phyloP scores from a whole-genome alignment of 2,888 invertebrate species.

The Ophion costatus region DNA sequence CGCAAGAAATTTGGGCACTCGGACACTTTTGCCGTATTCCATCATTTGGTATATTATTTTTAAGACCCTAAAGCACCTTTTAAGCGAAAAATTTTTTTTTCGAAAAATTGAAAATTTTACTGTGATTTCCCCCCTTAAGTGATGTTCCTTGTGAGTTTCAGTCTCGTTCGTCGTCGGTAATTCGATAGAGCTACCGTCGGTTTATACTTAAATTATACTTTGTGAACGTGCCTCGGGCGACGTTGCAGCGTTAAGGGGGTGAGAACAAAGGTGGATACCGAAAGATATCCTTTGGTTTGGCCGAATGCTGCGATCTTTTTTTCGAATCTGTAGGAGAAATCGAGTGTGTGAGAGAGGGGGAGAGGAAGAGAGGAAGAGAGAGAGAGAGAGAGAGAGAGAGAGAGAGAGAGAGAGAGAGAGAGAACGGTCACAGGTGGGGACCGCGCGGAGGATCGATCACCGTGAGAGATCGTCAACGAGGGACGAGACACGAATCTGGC shows the following conservation, averaged over 20 bases:
- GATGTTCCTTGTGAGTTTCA: too few species aligned
- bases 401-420: slow-evolving; percentile 10
- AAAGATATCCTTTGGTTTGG: slow-evolving; percentile 6
- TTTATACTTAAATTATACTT: not conserved
- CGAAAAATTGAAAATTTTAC: too few species aligned
- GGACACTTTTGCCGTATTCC: too few species aligned
- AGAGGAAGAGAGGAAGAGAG: not conserved
- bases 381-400: not conserved
- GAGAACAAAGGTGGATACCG: not conserved
- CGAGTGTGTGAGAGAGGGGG: too few species aligned
- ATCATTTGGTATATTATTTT: too few species aligned
- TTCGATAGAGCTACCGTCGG: not conserved
- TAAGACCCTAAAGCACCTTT: too few species aligned
- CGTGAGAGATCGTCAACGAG: slow-evolving; percentile 59
- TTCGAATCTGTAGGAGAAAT: too few species aligned
- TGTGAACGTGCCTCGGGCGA: not conserved
- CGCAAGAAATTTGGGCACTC: too few species aligned
- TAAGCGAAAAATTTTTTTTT: too few species aligned
- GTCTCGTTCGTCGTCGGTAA: too few species aligned
- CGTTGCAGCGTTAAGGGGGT: not conserved
- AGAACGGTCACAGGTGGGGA: slow-evolving; percentile 52
- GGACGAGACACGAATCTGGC: slow-evolving; percentile 37
- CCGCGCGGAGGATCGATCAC: slow-evolving; percentile 51
- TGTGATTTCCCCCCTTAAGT: too few species aligned
- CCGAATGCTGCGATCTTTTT: slow-evolving; percentile 14